Evolutionary conservation across 1,140 invertebrate genomes (phyloP).

Genomic region (Drosophila subpulchrella): DNA sequence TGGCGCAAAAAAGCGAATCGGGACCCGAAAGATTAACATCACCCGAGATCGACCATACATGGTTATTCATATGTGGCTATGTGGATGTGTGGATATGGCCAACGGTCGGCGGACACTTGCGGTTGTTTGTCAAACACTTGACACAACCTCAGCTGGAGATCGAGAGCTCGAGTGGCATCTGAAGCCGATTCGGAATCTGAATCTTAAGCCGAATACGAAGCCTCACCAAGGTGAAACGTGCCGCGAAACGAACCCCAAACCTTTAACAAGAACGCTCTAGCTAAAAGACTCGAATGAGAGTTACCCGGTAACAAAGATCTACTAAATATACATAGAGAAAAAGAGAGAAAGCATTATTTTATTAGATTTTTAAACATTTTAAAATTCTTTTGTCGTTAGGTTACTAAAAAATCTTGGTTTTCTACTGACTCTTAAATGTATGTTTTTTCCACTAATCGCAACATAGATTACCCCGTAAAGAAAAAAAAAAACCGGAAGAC

Average conservation of each 20-base stretch:
- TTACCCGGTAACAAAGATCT: slow-evolving; percentile 1
- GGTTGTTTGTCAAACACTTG: slow-evolving; percentile 74
- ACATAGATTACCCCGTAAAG: no score
- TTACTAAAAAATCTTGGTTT: no score
- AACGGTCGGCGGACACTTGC: slow-evolving; percentile 49
- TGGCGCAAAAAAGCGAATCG: slow-evolving; percentile 37
- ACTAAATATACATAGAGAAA: no score
- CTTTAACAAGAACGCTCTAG: slow-evolving; percentile 15
- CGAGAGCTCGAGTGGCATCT: slow-evolving; percentile 16
- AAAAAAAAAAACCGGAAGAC: slow-evolving; percentile 8
- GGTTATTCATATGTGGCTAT: slow-evolving; percentile 14
- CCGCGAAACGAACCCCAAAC: slow-evolving; percentile 20
- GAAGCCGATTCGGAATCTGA: slow-evolving; percentile 5
- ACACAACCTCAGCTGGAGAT: slow-evolving; percentile 42
- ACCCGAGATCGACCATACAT: slow-evolving; percentile 34
- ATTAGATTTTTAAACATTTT: no score
- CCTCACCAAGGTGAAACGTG: slow-evolving; percentile 64
- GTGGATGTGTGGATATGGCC: slow-evolving; percentile 10
- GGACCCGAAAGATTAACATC: slow-evolving; percentile 67
- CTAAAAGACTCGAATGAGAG: slow-evolving; percentile 7
- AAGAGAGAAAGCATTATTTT: no score
- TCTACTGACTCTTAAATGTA: not conserved
- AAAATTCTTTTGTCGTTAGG: no score
- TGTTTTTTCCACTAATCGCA: not conserved
- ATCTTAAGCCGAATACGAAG: slow-evolving; percentile 1